Evolutionary conservation across 2,113 vertebrate species (phyloP), one percentile per base, ranked within the genome.

Genomic region (Cairina moschata): DNA sequence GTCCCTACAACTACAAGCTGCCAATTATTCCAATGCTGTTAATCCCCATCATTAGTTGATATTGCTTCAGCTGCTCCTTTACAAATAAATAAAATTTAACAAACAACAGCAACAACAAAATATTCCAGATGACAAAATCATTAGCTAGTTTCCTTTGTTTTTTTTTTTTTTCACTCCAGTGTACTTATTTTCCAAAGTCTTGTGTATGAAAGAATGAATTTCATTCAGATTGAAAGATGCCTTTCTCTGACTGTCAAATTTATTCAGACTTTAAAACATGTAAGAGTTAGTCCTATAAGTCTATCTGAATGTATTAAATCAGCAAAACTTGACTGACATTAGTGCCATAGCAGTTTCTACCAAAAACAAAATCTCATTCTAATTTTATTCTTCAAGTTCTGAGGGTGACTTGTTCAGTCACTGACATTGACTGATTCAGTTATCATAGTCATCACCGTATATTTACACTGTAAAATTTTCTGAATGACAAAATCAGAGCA

Each of bases 11-110:
- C 88, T 77, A 81, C 79, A 90, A 78, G 55, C 74, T 91, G 81
- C 81, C 94, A 95, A 80, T 95, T 96, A 93, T 91, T 83, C 88
- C 67, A 94, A 71, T 95, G 94, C 86, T 91, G 91, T 79, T 81
- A 86, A 55, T 94, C 88, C 29, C 73, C n/a, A 93, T 80, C 86
- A 81, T 93, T 96, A 95, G 91, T 92, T 97, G 95, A 90, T 50
- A 59, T 92, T 68, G 83, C 88, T 55, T 93, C 79, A 90, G 78
- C 79, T 48, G 76, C 90, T 96, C 75, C 82, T 85, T 86, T 67
- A 82, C 31, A 74, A 71, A 86, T 76, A 48, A 52, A 83, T 58
- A 65, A 65, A 65, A 48, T 48, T 48, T 48, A 48, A 48, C 21
- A 48, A 48, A 48, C 20, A 48, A 48, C 20, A 48, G 46, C 20